Conservation (phyloP, 1,140 invertebrate species). For the Pseudomyrmex concolor region DNA sequence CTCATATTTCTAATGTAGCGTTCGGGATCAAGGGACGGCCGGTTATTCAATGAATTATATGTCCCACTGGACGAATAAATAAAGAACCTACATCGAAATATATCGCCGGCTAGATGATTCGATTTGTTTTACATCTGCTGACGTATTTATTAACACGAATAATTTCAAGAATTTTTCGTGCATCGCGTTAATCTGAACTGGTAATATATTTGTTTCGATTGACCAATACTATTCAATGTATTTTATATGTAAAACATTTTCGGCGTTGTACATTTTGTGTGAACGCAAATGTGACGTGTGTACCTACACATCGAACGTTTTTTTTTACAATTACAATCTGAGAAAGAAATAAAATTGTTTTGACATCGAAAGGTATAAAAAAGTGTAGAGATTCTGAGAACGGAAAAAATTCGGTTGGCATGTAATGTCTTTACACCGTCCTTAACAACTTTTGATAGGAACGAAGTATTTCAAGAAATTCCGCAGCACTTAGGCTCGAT, state of each 20-base stretch:
- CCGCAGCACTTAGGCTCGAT: not conserved
- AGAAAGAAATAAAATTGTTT: too few relatives aligned
- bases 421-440: too few relatives aligned
- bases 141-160: conserved; percentile 37
- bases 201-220: too few relatives aligned
- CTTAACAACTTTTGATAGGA: not conserved
- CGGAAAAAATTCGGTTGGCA: too few relatives aligned
- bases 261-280: too few relatives aligned
- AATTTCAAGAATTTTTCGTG: not conserved
- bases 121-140: conserved; percentile 50
- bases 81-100: conserved; percentile 34
- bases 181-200: too few relatives aligned
- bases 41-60: conserved; percentile 57
- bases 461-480: not conserved
- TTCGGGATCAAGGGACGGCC: not conserved
- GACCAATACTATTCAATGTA: too few relatives aligned
- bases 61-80: conserved; percentile 44
- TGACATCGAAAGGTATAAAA: not conserved
- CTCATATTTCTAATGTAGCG: conserved; percentile 54
- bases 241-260: too few relatives aligned
- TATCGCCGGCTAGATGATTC: conserved; percentile 31
- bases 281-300: too few relatives aligned
- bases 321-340: too few relatives aligned
- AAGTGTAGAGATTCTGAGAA: too few relatives aligned
- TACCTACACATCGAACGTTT: too few relatives aligned